These are phyloP conservation scores for Zapornia atra DNA, from an alignment of 2,113 vertebrate genomes.

Conservation along the genomic window DNA sequence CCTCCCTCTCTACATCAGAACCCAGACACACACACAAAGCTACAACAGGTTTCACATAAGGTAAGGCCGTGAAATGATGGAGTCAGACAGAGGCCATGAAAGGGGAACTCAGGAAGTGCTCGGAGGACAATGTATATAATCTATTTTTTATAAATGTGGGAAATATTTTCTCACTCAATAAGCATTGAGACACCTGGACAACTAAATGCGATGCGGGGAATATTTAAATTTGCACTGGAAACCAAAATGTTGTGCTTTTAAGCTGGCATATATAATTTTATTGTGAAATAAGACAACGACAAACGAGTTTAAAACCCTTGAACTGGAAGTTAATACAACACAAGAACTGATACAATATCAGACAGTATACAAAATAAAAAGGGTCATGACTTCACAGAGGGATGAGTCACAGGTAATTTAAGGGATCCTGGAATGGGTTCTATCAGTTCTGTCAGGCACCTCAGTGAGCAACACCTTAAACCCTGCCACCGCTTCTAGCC, in stretches of 20 bases:
- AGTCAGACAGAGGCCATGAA: background rate
- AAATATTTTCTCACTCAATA: background rate
- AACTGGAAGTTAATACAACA: constrained; percentile 27
- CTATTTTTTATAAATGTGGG: background rate
- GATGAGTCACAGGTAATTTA: background rate
- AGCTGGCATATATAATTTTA: background rate
- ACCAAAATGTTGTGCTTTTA: background rate
- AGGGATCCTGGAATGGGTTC: background rate
- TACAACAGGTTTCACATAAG: background rate
- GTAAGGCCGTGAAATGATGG: background rate
- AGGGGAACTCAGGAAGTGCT: background rate
- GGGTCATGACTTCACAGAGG: background rate
- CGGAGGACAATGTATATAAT: background rate
- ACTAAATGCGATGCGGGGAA: background rate
- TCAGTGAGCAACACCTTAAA: constrained; percentile 6
- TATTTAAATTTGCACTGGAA: background rate
- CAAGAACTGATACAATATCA: background rate
- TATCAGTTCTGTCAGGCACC: background rate
- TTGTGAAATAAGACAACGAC: background rate
- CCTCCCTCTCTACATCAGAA: too few species aligned
- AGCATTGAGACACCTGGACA: background rate
- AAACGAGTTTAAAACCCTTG: constrained; percentile 7
- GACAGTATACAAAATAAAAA: background rate
- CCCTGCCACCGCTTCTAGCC: background rate
- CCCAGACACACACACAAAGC: too few species aligned